These are phyloP conservation scores for Tinea trinotella DNA, from an alignment of 2,888 invertebrate species.

Conservation along the genomic window DNA sequence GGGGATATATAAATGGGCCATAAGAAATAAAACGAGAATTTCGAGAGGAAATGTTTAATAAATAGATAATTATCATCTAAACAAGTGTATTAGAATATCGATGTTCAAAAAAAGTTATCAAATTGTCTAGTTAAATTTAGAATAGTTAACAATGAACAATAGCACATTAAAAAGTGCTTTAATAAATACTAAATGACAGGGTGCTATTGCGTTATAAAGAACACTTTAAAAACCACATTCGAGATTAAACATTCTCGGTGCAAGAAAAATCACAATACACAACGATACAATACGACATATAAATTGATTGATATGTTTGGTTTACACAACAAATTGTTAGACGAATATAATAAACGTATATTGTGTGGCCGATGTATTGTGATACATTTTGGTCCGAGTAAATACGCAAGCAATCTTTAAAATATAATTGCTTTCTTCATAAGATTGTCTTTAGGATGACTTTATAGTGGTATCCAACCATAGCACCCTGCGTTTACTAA, in stretches of 20 bases:
- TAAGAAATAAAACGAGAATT: slow-evolving; percentile 39
- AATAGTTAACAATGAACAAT: slow-evolving; percentile 22
- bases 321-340: slow-evolving; percentile 31
- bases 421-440: too few species aligned
- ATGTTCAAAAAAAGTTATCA: slow-evolving; percentile 30
- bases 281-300: slow-evolving; percentile 25
- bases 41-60: slow-evolving; percentile 72
- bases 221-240: slow-evolving; percentile 18
- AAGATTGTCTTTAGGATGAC: slow-evolving; percentile 12
- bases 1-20: too few species aligned
- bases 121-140: slow-evolving; percentile 19
- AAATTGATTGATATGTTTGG: slow-evolving; percentile 39
- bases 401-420: too few species aligned
- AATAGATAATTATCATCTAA: slow-evolving; percentile 66
- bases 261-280: neutral
- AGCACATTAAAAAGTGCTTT: slow-evolving; percentile 28
- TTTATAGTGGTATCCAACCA: slow-evolving; percentile 24
- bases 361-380: slow-evolving; percentile 10
- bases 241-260: neutral
- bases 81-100: slow-evolving; percentile 52
- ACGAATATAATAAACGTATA: slow-evolving; percentile 17
- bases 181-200: slow-evolving; percentile 23
- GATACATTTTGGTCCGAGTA: slow-evolving; percentile 2
- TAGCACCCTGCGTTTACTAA: slow-evolving; percentile 21
- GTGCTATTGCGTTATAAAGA: slow-evolving; percentile 22